phyloP scores from a whole-genome alignment of 1,140 invertebrate genomes.

The Brachystomella parvula region DNA sequence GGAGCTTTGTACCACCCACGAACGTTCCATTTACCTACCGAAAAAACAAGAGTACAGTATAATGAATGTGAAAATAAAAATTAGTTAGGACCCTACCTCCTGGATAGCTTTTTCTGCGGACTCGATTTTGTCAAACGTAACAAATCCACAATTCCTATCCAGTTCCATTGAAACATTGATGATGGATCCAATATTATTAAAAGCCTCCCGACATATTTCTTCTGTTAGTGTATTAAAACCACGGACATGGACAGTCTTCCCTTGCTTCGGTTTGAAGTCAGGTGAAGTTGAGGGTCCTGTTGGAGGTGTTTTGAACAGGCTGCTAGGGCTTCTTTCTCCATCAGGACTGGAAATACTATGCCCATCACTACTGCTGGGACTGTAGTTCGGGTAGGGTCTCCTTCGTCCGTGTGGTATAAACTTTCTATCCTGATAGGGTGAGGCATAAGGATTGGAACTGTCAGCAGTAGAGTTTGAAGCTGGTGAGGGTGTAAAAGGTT shows the following conservation, averaged over 20 bases:
- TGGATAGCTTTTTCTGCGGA: slow-evolving; percentile 75
- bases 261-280: slow-evolving; percentile 51
- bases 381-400: not conserved
- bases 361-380: slow-evolving; percentile 55
- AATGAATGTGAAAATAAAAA: slow-evolving; percentile 25
- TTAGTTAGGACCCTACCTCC: slow-evolving; percentile 50
- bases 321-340: not conserved
- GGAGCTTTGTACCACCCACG: slow-evolving; percentile 66
- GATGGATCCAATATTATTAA: slow-evolving; percentile 26
- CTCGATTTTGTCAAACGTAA: slow-evolving; percentile 85
- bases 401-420: slow-evolving; percentile 46
- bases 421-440: slow-evolving; percentile 45
- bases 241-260: slow-evolving; percentile 76
- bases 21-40: slow-evolving; percentile 66
- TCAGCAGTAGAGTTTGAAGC: not conserved
- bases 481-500: not conserved
- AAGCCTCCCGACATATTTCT: slow-evolving; percentile 17
- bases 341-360: slow-evolving; percentile 81
- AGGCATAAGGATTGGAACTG: not conserved
- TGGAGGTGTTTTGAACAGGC: not conserved
- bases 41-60: slow-evolving; percentile 11
- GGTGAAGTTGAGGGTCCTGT: not conserved
- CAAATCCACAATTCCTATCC: slow-evolving; percentile 77
- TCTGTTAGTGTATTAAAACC: slow-evolving; percentile 54
- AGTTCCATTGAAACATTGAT: slow-evolving; percentile 57